Evolutionary conservation across 1,140 invertebrate species (phyloP), one percentile per base, ranked within the genome.

Genomic region (Monochamus saltuarius): DNA sequence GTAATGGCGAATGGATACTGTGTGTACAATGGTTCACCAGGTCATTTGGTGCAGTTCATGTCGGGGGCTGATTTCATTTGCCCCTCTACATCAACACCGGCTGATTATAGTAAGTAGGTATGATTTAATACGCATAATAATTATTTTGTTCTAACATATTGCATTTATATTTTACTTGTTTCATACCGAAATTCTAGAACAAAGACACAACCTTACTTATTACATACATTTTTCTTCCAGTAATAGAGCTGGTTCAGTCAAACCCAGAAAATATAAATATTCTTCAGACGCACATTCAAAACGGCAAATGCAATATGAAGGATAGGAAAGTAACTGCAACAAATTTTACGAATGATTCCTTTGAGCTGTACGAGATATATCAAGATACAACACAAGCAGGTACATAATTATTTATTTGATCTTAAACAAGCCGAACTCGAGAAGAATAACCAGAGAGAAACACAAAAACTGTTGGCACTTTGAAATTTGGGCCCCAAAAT

Each of bases 61-160:
- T 75, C 80, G 1, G 76, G 79, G 11, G 81, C 86, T 11, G 83
- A 84, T 7, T 72, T 91, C 1, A 76, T 83, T 1, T 94, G 92
- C 72, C 92, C 91, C 1, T 80, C 81, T 16, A 89, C 89, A 66
- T 87, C 93, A 72, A 95, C 92, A 70, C 91, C 91, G 11, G 89
- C 91, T 39, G 92, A 94, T 79, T 94, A 85, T 64, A 82, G 85
- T 87, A 74, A 81, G 83, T 78, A 34, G 35, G 45, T 4, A 16
- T 46, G n/a, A 46, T 46, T 45, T 45, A 7, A n/a, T n/a, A n/a
- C n/a, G n/a, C n/a, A n/a, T n/a, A n/a, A n/a, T n/a, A n/a, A n/a
- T n/a, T n/a, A n/a, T n/a, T n/a, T n/a, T n/a, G n/a, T n/a, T n/a
- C n/a, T n/a, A n/a, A n/a, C n/a, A n/a, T n/a, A n/a, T n/a, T n/a